phyloP scores from a whole-genome alignment of 2,113 vertebrate genomes.

The Acanthisitta chloris region DNA sequence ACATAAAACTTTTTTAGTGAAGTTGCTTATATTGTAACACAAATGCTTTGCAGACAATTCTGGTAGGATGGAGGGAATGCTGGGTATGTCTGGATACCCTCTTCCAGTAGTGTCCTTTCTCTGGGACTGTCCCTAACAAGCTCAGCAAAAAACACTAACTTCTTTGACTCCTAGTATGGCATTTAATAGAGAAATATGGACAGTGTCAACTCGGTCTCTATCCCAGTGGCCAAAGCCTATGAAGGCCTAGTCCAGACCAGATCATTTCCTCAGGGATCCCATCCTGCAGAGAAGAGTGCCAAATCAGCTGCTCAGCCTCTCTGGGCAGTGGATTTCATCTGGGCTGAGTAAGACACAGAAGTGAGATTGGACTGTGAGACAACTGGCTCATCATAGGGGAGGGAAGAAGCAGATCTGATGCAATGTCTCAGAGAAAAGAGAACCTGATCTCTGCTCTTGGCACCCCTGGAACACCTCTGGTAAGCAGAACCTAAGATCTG shows the following conservation, averaged over 20 bases:
- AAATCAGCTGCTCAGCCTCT: background rate
- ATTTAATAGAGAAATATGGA: background rate
- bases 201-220: accelerated
- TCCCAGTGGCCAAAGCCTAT: background rate
- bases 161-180: background rate
- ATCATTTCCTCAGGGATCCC: background rate
- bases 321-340: background rate
- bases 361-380: background rate
- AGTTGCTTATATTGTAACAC: background rate
- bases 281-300: background rate
- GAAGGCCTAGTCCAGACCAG: background rate
- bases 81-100: background rate
- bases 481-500: background rate
- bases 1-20: background rate
- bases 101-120: background rate
- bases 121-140: background rate
- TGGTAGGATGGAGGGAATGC: background rate
- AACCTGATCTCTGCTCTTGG: background rate
- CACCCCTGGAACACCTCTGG: background rate
- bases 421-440: background rate
- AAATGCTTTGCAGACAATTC: background rate
- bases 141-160: background rate
- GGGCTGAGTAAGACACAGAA: background rate
- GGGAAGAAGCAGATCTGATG: background rate
- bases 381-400: background rate